Conservation (phyloP, 2,888 invertebrate species). For the Dryococelus australis region DNA sequence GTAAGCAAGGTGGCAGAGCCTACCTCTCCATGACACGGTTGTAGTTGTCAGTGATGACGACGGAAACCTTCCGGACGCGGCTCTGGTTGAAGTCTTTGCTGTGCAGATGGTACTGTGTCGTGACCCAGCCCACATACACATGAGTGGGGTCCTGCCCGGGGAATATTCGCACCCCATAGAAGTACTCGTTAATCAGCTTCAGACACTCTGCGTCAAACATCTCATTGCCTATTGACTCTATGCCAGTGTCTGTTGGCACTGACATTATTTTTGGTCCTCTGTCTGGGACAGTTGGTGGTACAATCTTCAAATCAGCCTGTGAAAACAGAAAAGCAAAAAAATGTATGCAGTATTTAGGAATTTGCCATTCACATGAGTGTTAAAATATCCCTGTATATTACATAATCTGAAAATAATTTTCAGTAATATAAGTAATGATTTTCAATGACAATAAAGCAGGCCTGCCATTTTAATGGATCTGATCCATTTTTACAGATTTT, state of each 20-base stretch:
- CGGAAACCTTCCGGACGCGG: constrained; percentile 82
- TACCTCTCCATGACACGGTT: constrained; percentile 79
- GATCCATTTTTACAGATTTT: too few relatives aligned
- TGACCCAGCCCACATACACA: constrained; percentile 99
- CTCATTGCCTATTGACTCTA: constrained; percentile 85
- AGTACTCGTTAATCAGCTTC: constrained; percentile 96
- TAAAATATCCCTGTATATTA: too few relatives aligned
- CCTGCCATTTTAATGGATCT: too few relatives aligned
- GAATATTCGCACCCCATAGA: constrained; percentile 87
- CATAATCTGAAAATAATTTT: too few relatives aligned
- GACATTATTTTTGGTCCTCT: constrained; percentile 74
- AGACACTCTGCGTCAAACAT: constrained; percentile 87
- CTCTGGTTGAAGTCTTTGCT: constrained; percentile 90
- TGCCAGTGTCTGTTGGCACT: constrained; percentile 72
- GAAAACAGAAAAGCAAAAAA: constrained; percentile 34
- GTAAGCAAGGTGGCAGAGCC: constrained; percentile 39
- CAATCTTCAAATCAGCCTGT: constrained; percentile 68
- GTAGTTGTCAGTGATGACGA: constrained; percentile 82
- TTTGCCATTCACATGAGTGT: too few relatives aligned
- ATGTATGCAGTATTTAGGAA: too few relatives aligned
- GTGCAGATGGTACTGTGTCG: constrained; percentile 93
- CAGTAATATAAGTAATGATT: not conserved
- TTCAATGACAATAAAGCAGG: too few relatives aligned
- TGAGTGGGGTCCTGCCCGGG: constrained; percentile 95
- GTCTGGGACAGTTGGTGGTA: constrained; percentile 71